phyloP scores from a whole-genome alignment of 2,797 vertebrate species.

The Orientallactaga sibirica region DNA sequence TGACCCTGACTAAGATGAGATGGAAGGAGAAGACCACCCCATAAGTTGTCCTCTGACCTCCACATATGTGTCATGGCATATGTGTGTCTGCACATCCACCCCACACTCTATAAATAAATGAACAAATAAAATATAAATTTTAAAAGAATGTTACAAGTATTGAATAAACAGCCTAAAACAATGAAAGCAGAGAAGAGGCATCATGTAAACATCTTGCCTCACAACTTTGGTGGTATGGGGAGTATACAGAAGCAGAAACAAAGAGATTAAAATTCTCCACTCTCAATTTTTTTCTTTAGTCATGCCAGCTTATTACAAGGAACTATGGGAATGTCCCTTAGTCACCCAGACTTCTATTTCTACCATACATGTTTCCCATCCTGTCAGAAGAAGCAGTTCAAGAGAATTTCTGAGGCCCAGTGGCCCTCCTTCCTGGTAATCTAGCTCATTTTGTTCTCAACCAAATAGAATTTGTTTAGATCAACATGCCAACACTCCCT shows the following conservation, averaged over 20 bases:
- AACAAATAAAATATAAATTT: too few relatives aligned
- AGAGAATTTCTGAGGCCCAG: constrained; percentile 5
- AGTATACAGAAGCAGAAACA: constrained; percentile 22
- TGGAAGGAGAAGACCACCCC: too few relatives aligned
- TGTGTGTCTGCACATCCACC: too few relatives aligned
- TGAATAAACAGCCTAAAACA: not conserved
- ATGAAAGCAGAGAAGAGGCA: constrained; percentile 11
- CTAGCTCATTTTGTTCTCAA: constrained; percentile 51
- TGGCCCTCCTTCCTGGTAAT: not conserved
- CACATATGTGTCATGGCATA: not conserved
- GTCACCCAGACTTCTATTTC: constrained; percentile 56
- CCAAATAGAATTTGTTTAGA: not conserved
- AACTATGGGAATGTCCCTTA: constrained; percentile 70
- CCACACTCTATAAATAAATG: too few relatives aligned
- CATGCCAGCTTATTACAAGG: constrained; percentile 34
- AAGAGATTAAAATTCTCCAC: constrained; percentile 35
- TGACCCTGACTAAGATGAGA: too few relatives aligned
- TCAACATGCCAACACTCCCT: not conserved
- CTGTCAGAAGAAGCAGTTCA: constrained; percentile 36
- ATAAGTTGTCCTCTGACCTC: not conserved
- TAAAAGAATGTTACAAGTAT: not conserved
- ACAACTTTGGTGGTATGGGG: not conserved
- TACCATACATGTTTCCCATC: constrained; percentile 42
- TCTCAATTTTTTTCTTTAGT: constrained; percentile 64
- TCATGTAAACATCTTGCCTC: constrained; percentile 43